Evolutionary conservation across 2,113 vertebrate species (phyloP).

Genomic region (Hydrolagus affinis): DNA sequence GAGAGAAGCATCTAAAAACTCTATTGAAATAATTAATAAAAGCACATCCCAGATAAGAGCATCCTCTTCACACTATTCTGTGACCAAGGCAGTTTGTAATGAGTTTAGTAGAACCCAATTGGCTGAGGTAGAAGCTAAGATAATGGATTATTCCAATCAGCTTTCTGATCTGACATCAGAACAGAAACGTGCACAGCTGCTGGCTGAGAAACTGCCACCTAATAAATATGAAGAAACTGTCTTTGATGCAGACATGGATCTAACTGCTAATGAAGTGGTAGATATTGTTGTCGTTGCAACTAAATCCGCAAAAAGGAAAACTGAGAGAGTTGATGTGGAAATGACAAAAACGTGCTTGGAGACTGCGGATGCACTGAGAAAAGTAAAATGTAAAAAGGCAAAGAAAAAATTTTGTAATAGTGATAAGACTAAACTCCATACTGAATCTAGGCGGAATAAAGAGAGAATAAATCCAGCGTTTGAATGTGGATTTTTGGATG

Average conservation of each 20-base stretch:
- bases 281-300: conserved; percentile 35
- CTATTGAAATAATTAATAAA: neutral
- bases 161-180: neutral
- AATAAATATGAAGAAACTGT: conserved; percentile 36
- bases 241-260: neutral
- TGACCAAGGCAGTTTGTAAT: neutral
- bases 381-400: neutral
- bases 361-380: neutral
- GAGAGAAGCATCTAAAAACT: neutral
- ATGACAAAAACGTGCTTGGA: neutral
- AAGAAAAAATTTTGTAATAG: neutral
- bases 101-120: neutral
- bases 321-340: conserved; percentile 31
- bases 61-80: neutral
- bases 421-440: neutral
- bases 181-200: neutral
- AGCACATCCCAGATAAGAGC: neutral
- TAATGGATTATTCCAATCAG: neutral
- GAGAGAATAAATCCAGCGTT: neutral
- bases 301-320: conserved; percentile 40
- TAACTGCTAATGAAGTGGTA: conserved; percentile 22
- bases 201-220: neutral
- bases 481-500: neutral
- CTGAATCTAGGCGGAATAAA: neutral
- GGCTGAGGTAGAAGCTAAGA: neutral